Base-by-base conservation (phyloP, 2,888 invertebrate genomes). In the Macrosoma leucophasiata region DNA sequence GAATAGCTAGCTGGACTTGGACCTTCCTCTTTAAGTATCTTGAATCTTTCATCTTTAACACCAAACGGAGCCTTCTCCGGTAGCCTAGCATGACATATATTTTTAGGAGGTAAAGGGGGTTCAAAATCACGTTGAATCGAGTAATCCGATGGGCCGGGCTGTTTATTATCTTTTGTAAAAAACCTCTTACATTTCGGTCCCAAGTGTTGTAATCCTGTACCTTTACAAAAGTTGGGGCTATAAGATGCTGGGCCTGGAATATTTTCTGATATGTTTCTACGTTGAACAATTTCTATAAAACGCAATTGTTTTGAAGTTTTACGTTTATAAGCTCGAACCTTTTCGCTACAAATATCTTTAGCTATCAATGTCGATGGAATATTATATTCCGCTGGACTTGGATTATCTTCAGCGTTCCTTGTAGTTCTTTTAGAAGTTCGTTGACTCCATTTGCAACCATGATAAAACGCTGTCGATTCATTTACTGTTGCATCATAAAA, bases 361-460 rank as follows among this genome's bases (percentile, higher is more conserved):
- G 38, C 26, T 7, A 52, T 57, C 13, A 55, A 60, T 24, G 46
- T 20, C 14, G 35, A 62, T 34, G 52, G 52, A 12, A 66, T 29
- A 13, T 10, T 41, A 34, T 82, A 81, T 45, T 70, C 60, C 9
- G 72, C 61, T 17, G 82, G 82, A 3, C 82, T 77, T 13, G 81
- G 81, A 9, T 41, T 44, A 4, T 27, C 13, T 30, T 62, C 50
- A 13, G 35, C 11, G 10, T 35, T 10, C 41, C 53, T 52, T 21
- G 32, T 22, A 7, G 46, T 36, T 33, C 64, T 55, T 36, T 51
- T 52, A 9, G 70, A 56, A 32, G 62, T 68, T 58, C 73, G 55
- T 13, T 54, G 47, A 54, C 79, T 77, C 82, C 81, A 79, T 63
- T 79, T 81, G 22, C 79, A 81, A 3, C 81, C 81, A 3, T 45